Evolutionary conservation across 2,797 vertebrate genomes (phyloP).

Genomic region (Poeciliopsis infans): DNA sequence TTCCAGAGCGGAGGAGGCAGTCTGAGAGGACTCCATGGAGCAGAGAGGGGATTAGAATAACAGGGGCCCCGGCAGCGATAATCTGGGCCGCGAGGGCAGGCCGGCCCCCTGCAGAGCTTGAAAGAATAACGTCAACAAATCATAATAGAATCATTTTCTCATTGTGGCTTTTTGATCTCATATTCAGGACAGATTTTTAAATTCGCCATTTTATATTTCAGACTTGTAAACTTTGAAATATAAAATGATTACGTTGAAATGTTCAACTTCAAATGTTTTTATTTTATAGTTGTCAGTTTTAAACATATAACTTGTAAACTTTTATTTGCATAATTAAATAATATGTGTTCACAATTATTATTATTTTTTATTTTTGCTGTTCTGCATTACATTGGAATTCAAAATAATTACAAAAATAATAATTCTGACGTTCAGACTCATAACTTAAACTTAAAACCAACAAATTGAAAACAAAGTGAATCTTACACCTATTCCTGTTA

Average conservation of each 20-base stretch:
- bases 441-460: background rate
- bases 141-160: background rate
- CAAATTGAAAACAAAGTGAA: background rate
- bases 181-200: background rate
- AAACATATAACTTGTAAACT: background rate
- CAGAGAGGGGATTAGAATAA: background rate
- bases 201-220: no score
- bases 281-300: background rate
- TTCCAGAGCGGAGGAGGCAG: slow-evolving; percentile 50
- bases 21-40: slow-evolving; percentile 40
- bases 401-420: background rate
- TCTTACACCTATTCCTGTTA: background rate
- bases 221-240: no score
- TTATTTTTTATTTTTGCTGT: background rate
- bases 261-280: no score
- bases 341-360: background rate
- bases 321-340: background rate
- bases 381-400: background rate
- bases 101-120: background rate
- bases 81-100: background rate
- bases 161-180: background rate
- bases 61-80: background rate
- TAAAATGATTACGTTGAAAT: no score
- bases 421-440: background rate
- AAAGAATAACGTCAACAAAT: background rate